These are phyloP conservation scores for Torymus aiolomorphi DNA, from an alignment of 2,888 invertebrate species.

Conservation along the genomic window DNA sequence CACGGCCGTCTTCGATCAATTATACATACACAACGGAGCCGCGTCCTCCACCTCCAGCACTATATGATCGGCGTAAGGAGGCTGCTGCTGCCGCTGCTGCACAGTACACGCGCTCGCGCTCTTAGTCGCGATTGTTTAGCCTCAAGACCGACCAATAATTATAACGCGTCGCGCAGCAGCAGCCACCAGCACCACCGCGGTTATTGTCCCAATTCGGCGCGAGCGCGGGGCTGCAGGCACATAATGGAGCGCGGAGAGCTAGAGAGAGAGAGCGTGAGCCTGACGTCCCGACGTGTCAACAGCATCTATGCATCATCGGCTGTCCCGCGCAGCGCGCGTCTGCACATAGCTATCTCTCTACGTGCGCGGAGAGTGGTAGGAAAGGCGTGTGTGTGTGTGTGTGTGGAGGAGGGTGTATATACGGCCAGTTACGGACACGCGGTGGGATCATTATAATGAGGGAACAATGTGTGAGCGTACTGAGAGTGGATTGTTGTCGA, in stretches of 20 bases:
- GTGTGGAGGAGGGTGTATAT: neutral
- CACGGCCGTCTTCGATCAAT: slow-evolving; percentile 30
- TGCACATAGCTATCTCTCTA: neutral
- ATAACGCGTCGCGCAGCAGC: slow-evolving; percentile 62
- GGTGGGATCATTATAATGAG: slow-evolving; percentile 49
- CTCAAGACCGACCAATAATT: slow-evolving; percentile 67
- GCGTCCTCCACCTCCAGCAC: neutral
- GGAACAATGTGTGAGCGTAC: slow-evolving; percentile 35
- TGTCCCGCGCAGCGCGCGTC: slow-evolving; percentile 70
- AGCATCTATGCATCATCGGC: slow-evolving; percentile 75
- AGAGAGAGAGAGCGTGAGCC: slow-evolving; percentile 64
- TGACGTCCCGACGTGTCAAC: slow-evolving; percentile 75
- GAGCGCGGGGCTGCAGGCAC: neutral
- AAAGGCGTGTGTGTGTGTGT: too few relatives aligned
- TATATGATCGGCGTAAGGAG: slow-evolving; percentile 28
- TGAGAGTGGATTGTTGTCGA: slow-evolving; percentile 21
- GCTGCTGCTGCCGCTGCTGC: neutral
- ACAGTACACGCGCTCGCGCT: neutral
- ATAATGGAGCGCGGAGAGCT: slow-evolving; percentile 33
- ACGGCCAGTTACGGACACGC: slow-evolving; percentile 41
- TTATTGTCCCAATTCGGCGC: too few relatives aligned
- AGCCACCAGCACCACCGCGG: neutral
- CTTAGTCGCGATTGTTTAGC: slow-evolving; percentile 49
- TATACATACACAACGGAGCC: neutral
- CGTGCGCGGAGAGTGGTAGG: slow-evolving; percentile 18